Percentiles rank a stretch among this genome's conserved stretches.
phyloP scores from a whole-genome alignment of 2,797 vertebrate species.

The Liparis tanakae region DNA sequence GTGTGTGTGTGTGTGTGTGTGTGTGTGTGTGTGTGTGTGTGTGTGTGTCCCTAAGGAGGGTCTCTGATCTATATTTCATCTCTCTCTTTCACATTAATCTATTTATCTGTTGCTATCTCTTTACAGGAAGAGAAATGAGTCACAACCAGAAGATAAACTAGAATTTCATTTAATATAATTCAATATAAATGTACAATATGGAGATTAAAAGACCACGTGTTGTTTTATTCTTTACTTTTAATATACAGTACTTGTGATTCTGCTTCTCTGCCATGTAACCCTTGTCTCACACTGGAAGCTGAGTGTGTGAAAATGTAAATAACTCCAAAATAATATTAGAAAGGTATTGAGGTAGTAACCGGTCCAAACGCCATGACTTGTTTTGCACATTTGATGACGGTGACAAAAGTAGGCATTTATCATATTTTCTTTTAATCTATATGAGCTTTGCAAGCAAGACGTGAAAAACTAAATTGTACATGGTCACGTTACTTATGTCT shows the following conservation, averaged over 20 bases:
- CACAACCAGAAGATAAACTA: background rate
- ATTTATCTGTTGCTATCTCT: background rate
- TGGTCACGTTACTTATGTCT: background rate
- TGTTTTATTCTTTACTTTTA: too few relatives aligned
- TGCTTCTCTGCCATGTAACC: too few relatives aligned
- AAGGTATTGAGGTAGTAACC: background rate
- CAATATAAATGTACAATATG: background rate
- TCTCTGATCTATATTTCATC: slow-evolving; percentile 53
- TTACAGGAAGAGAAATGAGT: slow-evolving; percentile 16
- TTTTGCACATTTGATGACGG: too few relatives aligned
- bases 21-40: slow-evolving; percentile 17
- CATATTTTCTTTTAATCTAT: background rate
- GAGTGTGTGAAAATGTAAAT: too few relatives aligned
- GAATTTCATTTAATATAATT: background rate
- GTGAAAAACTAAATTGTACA: background rate
- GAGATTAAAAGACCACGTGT: too few relatives aligned
- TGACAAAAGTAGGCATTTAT: too few relatives aligned
- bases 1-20: slow-evolving; percentile 17
- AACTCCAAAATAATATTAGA: too few relatives aligned
- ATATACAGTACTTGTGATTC: too few relatives aligned
- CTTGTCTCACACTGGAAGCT: too few relatives aligned
- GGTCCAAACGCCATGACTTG: background rate
- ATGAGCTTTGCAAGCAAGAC: background rate
- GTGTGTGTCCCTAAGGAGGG: slow-evolving; percentile 29
- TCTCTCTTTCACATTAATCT: slow-evolving; percentile 13